Base-by-base conservation (phyloP, 2,888 invertebrate genomes). In the Zaprionus obscuricornis region DNA sequence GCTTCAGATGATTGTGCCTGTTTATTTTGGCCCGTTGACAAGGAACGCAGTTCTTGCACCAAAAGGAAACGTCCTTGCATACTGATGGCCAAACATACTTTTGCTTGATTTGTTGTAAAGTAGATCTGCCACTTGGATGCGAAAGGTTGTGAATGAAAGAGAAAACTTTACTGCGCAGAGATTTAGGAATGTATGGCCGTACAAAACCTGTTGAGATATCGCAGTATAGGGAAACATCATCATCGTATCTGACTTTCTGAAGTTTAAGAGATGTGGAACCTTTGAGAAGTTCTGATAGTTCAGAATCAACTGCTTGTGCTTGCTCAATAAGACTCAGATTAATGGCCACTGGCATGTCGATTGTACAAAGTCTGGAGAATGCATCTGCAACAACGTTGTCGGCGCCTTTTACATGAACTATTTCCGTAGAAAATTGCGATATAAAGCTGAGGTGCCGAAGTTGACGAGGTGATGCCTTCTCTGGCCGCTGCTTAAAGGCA, bases 61-160 rank as follows among this genome's bases (percentile, higher is more conserved):
- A 52, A 4, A 1, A 26, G 2, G 43, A 17, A 4, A 58, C 29
- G 14, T 63, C 47, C 10, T 63, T 57, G 3, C 39, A 27, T 24
- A 55, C 36, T 8, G 54, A 57, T 17, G 57, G 57, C 49, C 57
- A 55, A 24, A 58, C 40, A 11, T 40, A 58, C 22, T 37, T 55
- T 26, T 14, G 26, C n/a, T 10, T 14, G 10, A 42, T 6, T 27
- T 31, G 31, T 31, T 31, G 31, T 5, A 31, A 10, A n/a, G 33
- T 33, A 8, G 33, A 13, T 33, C 33, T 4, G 36, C 22, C 34
- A 14, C 6, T 13, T 7, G 33, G 11, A 33, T 33, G 14, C 18
- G 16, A 4, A 11, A 39, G n/a, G 40, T 24, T 8, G 43, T 43
- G 43, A 16, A 43, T 18, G 8, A 16, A 36, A 8, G 45, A 1